A percentile compares a stretch with the other conserved stretches of the same genome.
phyloP scores from a whole-genome alignment of 2,888 invertebrate genomes.

The Junonia oenone region DNA sequence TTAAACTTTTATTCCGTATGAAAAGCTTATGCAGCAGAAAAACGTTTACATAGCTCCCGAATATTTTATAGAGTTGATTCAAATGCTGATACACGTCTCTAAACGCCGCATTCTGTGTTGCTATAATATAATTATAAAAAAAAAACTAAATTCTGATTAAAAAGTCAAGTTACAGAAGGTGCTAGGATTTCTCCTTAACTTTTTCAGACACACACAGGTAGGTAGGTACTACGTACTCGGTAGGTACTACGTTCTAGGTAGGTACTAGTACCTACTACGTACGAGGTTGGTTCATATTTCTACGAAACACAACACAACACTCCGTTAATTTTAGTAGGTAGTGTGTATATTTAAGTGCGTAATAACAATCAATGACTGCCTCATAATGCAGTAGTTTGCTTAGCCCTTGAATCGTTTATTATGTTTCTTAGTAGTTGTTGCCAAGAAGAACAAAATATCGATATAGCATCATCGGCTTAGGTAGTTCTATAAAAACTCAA shows the following conservation, averaged over 20 bases:
- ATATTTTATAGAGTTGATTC: too few relatives aligned
- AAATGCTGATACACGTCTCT: too few relatives aligned
- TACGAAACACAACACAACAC: background rate
- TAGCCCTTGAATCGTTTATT: slow-evolving; percentile 3
- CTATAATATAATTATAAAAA: too few relatives aligned
- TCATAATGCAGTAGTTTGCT: background rate
- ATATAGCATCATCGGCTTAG: background rate
- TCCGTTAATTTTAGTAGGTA: background rate
- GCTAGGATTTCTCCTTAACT: too few relatives aligned
- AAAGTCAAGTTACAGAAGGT: too few relatives aligned
- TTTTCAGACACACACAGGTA: too few relatives aligned
- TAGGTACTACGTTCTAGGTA: background rate
- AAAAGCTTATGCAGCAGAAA: too few relatives aligned
- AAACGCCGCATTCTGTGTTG: too few relatives aligned
- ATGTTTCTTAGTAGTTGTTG: slow-evolving; percentile 1
- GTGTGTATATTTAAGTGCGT: background rate
- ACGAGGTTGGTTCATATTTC: background rate
- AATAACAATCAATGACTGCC: background rate
- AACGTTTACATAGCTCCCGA: too few relatives aligned
- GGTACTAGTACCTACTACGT: background rate
- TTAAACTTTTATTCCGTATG: too few relatives aligned
- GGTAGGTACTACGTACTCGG: too few relatives aligned
- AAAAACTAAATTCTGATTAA: too few relatives aligned
- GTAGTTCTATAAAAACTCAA: slow-evolving; percentile 18
- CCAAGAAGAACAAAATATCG: background rate